Evolutionary conservation across 2,797 vertebrate species (phyloP), one percentile per base, ranked within the genome.

Genomic region (Amniataba percoides): DNA sequence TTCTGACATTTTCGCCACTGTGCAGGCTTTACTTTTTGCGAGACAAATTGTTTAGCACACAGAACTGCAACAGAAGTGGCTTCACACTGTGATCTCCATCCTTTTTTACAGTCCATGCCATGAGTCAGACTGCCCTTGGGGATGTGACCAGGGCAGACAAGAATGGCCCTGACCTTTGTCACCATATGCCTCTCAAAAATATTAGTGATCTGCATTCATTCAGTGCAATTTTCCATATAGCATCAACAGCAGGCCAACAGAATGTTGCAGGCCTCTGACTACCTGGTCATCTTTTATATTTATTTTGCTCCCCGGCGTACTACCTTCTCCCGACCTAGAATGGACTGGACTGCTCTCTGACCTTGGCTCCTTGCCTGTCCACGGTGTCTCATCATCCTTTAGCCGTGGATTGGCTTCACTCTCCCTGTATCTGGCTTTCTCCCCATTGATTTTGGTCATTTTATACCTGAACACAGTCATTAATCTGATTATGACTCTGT

Each of bases 401-500:
- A 71, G 71, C 84, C 69, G 78, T 79, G 76, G 77, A 81, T 71
- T 76, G 75, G 78, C 87, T 73, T 39, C 52, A 65, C 42, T 81
- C 69, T 71, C 52, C 57, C 56, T 70, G 82, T 71, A 53, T 75
- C 77, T 72, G 58, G 1, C 87, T 74, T 82, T 88, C 81, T 89
- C 78, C 86, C 83, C 81, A 91, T 92, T 91, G 90, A 93, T 93
- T 93, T 84, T 89, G 83, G 83, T 92, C 73, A 87, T 93, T 94
- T 94, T 88, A 82, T 84, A 89, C 87, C 88, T 92, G 90, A 93
- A 90, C 85, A 88, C 82, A 89, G 83, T 89, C 89, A 93, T 94
- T 94, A 93, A 93, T 94, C 92, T 93, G 89, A 94, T 91, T 90
- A 90, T 88, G 89, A 87, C 82, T 80, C 84, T 79, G 90, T 88